These are phyloP conservation scores for Epinephelus awoara DNA, from an alignment of 2,797 vertebrate genomes.

Conservation along the genomic window DNA sequence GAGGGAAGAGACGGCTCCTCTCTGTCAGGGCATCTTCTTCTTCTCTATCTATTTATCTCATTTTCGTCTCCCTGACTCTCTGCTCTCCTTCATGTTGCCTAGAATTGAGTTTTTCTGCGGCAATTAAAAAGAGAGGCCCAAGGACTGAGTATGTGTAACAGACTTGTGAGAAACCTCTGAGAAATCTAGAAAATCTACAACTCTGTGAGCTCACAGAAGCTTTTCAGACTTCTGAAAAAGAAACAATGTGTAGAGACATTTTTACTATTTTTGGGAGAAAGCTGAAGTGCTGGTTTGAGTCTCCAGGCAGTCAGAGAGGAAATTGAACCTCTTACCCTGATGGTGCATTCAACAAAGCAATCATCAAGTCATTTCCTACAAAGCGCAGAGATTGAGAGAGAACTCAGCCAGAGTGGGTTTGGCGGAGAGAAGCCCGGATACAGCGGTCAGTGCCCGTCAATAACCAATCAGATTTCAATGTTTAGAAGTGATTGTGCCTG, in stretches of 20 bases:
- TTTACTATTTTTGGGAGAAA: neutral
- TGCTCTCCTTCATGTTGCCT: neutral
- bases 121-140: neutral
- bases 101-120: neutral
- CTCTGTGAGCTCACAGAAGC: neutral
- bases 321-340: slow-evolving; percentile 42
- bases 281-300: slow-evolving; percentile 15
- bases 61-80: slow-evolving; percentile 5
- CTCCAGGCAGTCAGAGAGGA: slow-evolving; percentile 29
- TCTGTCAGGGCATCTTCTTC: slow-evolving; percentile 8
- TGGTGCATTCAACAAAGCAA: slow-evolving; percentile 42
- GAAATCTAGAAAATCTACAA: neutral
- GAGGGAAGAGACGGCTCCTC: slow-evolving; percentile 17
- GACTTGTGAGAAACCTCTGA: neutral
- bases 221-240: neutral
- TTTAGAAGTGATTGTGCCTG: neutral
- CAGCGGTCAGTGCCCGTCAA: slow-evolving; percentile 12
- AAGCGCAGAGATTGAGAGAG: slow-evolving; percentile 11
- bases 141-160: neutral
- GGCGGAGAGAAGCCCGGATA: slow-evolving; percentile 16
- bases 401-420: slow-evolving; percentile 7
- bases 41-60: slow-evolving; percentile 30
- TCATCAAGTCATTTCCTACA: slow-evolving; percentile 46
- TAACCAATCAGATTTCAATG: slow-evolving; percentile 13
- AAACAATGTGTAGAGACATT: neutral